Conservation (phyloP, 2,797 vertebrate species). For the Percopsis omiscomaycus region DNA sequence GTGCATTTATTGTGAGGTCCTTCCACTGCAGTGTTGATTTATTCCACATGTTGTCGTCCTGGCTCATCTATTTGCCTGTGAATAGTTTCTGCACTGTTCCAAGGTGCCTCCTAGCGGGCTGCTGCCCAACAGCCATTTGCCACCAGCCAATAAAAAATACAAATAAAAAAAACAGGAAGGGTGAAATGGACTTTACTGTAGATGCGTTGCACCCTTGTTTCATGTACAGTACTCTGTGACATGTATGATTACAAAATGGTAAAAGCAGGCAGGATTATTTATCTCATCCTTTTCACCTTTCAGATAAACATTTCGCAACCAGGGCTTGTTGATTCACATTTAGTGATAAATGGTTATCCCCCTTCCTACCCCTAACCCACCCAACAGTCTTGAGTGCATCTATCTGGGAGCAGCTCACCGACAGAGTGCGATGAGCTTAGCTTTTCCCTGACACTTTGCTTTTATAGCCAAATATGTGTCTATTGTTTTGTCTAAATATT, state of each 20-base stretch:
- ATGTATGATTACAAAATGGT: not conserved
- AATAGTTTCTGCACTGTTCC: conserved; percentile 39
- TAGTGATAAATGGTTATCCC: no score
- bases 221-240: conserved; percentile 4
- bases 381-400: conserved; percentile 23
- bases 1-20: conserved; percentile 47
- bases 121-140: conserved; percentile 15
- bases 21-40: conserved; percentile 55
- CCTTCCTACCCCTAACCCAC: conserved; percentile 7
- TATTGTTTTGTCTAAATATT: conserved; percentile 57
- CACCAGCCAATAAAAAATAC: conserved; percentile 4
- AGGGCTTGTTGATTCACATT: no score
- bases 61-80: conserved; percentile 38
- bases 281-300: not conserved
- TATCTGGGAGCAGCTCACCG: conserved; percentile 25
- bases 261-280: not conserved
- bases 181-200: conserved; percentile 1
- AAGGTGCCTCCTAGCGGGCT: conserved; percentile 16
- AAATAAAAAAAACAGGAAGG: conserved; percentile 40
- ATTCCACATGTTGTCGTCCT: conserved; percentile 32
- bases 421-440: conserved; percentile 40
- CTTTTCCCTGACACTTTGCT: conserved; percentile 54
- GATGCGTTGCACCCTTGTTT: no score
- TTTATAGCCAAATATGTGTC: conserved; percentile 64
- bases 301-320: not conserved